phyloP scores from a whole-genome alignment of 2,888 invertebrate genomes.

The Sarcophaga subvicina region DNA sequence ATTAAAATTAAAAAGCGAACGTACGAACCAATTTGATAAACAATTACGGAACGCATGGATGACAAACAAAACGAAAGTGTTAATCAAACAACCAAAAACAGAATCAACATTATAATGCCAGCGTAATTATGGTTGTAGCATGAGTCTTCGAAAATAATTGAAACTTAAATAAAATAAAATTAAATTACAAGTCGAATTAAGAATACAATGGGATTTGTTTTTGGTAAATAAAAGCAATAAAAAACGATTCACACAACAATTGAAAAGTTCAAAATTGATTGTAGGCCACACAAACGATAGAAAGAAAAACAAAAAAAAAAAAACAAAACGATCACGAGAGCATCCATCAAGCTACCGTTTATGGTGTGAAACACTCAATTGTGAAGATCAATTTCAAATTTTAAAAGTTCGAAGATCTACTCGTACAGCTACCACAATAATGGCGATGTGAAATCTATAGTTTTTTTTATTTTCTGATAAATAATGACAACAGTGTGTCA shows the following conservation, averaged over 20 bases:
- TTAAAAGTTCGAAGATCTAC: background rate
- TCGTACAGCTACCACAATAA: too few species aligned
- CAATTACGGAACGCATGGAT: constrained; percentile 55
- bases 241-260: constrained; percentile 36
- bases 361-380: constrained; percentile 24
- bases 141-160: constrained; percentile 8
- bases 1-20: background rate
- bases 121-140: background rate
- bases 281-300: constrained; percentile 7
- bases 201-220: constrained; percentile 29
- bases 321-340: background rate
- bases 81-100: constrained; percentile 27
- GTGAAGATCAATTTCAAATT: constrained; percentile 33
- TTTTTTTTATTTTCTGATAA: background rate
- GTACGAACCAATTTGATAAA: constrained; percentile 17
- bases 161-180: constrained; percentile 23
- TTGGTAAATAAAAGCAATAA: background rate
- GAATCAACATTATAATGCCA: constrained; percentile 14
- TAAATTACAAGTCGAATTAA: background rate
- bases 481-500: constrained; percentile 48
- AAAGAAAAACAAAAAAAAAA: background rate
- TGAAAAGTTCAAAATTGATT: constrained; percentile 39
- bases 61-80: constrained; percentile 56
- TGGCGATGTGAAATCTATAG: too few species aligned
- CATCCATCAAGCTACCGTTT: background rate